These are phyloP conservation scores for Formica aserva DNA, from an alignment of 2,888 invertebrate genomes.

Conservation along the genomic window DNA sequence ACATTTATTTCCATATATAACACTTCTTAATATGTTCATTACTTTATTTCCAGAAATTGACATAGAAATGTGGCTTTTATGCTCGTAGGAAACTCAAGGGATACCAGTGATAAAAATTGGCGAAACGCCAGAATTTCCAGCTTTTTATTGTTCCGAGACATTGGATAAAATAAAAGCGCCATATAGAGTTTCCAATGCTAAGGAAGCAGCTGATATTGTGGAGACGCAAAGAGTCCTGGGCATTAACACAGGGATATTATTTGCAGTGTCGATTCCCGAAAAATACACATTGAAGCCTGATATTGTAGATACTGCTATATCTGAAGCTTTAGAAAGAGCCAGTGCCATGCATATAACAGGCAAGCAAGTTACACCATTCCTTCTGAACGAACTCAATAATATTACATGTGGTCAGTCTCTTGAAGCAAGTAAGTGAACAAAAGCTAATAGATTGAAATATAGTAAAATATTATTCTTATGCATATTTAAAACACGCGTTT, in stretches of 20 bases:
- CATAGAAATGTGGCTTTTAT: not conserved
- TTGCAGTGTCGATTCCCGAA: constrained; percentile 96
- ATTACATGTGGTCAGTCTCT: constrained; percentile 95
- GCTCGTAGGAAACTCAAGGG: constrained; percentile 95
- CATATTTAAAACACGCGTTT: not conserved
- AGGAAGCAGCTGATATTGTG: constrained; percentile 92
- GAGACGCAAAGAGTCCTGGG: constrained; percentile 87
- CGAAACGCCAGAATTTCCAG: constrained; percentile 92
- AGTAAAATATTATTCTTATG: not conserved
- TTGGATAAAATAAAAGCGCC: constrained; percentile 89
- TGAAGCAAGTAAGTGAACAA: constrained; percentile 90
- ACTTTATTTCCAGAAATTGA: constrained; percentile 4
- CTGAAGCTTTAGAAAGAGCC: constrained; percentile 89
- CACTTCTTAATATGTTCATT: not conserved
- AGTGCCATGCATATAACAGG: constrained; percentile 89
- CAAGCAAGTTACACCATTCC: constrained; percentile 97
- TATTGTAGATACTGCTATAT: constrained; percentile 90
- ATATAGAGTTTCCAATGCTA: constrained; percentile 88
- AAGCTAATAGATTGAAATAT: constrained; percentile 2
- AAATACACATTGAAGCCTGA: constrained; percentile 88
- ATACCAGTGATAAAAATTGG: constrained; percentile 95
- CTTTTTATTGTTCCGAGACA: constrained; percentile 95
- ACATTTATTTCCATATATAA: not conserved
- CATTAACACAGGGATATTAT: constrained; percentile 91
- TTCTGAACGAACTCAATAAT: constrained; percentile 92